Conservation (phyloP, 2,797 vertebrate genomes). For the Toxotes lorentzi region DNA sequence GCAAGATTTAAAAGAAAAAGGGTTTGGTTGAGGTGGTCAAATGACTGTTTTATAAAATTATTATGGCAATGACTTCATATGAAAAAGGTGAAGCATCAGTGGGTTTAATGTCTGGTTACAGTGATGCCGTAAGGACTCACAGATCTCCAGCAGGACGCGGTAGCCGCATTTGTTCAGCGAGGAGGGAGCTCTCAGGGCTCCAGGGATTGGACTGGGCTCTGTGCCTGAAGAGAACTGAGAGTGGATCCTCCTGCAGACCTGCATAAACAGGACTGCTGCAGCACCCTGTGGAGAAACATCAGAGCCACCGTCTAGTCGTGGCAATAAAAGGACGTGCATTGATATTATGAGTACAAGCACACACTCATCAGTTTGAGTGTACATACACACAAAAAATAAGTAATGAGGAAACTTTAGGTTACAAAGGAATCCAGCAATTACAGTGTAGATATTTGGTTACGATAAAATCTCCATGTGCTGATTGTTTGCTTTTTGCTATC, state of each 20-base stretch:
- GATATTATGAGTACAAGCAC: neutral
- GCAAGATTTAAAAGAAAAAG: neutral
- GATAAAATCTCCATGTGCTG: neutral
- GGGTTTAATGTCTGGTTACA: neutral
- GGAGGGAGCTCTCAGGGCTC: constrained; percentile 44
- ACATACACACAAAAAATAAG: neutral
- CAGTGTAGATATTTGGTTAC: neutral
- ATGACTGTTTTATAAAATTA: neutral
- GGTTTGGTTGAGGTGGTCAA: fast-evolving
- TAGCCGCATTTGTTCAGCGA: constrained; percentile 78
- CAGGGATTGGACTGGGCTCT: constrained; percentile 62
- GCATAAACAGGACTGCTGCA: constrained; percentile 88
- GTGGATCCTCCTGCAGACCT: constrained; percentile 88
- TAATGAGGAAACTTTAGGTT: neutral
- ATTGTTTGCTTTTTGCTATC: neutral
- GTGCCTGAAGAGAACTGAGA: constrained; percentile 79
- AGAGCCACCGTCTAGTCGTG: neutral
- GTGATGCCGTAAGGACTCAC: constrained; percentile 71
- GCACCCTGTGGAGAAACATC: constrained; percentile 82
- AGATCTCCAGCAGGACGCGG: constrained; percentile 76
- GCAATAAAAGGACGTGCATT: neutral
- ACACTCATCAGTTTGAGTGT: neutral
- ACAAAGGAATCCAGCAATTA: neutral
- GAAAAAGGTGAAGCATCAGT: neutral
- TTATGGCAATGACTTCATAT: neutral